Evolutionary conservation across 2,888 invertebrate genomes (phyloP), one percentile per base, ranked within the genome.

Genomic region (Dynastes grantii): DNA sequence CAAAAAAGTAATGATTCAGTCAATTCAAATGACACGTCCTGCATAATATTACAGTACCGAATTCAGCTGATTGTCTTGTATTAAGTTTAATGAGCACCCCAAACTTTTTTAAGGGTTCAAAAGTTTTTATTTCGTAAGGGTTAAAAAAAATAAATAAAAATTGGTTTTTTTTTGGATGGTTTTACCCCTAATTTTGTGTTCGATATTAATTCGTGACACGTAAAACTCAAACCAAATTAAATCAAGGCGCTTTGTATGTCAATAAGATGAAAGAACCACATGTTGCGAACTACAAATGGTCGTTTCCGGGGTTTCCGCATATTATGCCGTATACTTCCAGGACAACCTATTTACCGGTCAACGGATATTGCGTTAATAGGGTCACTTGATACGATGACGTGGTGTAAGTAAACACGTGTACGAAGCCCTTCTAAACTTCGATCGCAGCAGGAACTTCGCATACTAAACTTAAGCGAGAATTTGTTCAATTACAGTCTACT

Each of bases 271-370:
- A 53, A 71, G 45, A 55, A 71, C 71, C 71, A 71, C 71, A 71
- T 71, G 71, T 71, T 71, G 71, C 71, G 53, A 71, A 71, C 71
- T 29, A 55, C 37, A 37, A 55, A 71, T 71, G 37, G 55, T 16
- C 32, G 55, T 32, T 71, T 71, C 71, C 71, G 53, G 55, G 71
- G 71, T 29, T 71, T 71, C 71, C n/a, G 16, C 55, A 16, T 37
- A 71, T 71, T 71, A 55, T 53, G 40, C 45, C 45, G 65, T 16
- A n/a, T 55, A 32, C 32, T 55, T 53, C 32, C 71, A 71, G 71
- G 55, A 55, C 71, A 71, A 71, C 71, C 71, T 71, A 71, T 71
- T 71, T 71, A 71, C 71, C 71, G 71, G 71, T 71, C 71, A 71
- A 71, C 71, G 71, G 71, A 71, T 71, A 71, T 71, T 71, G 55